Evolutionary conservation across 2,888 invertebrate genomes (phyloP).

Genomic region (Automeris io): DNA sequence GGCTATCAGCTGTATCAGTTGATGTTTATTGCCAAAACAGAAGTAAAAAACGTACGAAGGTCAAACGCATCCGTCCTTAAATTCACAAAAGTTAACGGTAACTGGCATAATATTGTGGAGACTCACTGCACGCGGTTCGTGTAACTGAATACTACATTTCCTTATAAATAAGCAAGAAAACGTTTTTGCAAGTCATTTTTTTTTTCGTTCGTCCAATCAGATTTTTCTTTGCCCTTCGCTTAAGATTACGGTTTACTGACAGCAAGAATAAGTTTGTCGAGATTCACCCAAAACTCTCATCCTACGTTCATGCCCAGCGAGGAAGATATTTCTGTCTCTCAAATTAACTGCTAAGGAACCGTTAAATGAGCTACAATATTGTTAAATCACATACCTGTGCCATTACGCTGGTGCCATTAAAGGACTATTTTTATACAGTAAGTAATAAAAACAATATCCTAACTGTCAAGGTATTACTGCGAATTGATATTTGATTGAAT

Average conservation of each 20-base stretch:
- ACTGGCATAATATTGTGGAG: constrained; percentile 42
- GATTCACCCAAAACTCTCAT: constrained; percentile 36
- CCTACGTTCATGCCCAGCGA: constrained; percentile 49
- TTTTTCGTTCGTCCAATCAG: neutral
- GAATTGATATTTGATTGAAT: too few relatives aligned
- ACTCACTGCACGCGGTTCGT: constrained; percentile 38
- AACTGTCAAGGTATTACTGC: too few relatives aligned
- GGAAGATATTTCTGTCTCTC: constrained; percentile 57
- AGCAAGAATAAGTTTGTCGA: constrained; percentile 9
- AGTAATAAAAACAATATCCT: too few relatives aligned
- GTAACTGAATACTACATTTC: constrained; percentile 60
- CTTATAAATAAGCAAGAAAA: constrained; percentile 47
- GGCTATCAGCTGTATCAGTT: too few relatives aligned
- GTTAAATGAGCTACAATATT: constrained; percentile 50
- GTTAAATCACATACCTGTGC: constrained; percentile 4
- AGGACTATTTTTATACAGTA: too few relatives aligned
- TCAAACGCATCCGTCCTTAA: neutral
- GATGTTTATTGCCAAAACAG: too few relatives aligned
- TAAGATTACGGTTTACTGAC: neutral
- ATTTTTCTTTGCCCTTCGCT: neutral
- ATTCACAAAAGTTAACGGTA: constrained; percentile 38
- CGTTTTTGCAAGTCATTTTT: constrained; percentile 16
- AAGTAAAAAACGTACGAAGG: neutral
- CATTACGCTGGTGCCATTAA: too few relatives aligned
- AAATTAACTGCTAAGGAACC: constrained; percentile 60